Percentiles rank a stretch among this genome's conserved stretches.
Evolutionary conservation across 2,888 invertebrate species (phyloP).

Genomic region (Drosophila flavopinicola): DNA sequence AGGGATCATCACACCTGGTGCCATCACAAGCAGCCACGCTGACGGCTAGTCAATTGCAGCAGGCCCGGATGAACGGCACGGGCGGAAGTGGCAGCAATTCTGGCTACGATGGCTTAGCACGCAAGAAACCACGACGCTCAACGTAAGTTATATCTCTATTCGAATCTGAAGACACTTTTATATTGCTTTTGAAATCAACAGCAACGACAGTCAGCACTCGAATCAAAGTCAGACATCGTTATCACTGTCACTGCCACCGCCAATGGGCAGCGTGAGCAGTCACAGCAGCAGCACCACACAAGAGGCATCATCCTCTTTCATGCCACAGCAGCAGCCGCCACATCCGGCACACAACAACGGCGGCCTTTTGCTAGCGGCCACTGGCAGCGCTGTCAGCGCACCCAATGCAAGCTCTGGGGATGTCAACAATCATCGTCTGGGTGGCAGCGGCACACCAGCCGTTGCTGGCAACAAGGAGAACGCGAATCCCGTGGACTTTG

Average conservation of each 20-base stretch:
- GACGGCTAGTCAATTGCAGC: constrained; percentile 40
- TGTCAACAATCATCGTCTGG: constrained; percentile 59
- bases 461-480: constrained; percentile 82
- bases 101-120: constrained; percentile 87
- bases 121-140: constrained; percentile 97
- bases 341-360: constrained; percentile 56
- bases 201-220: constrained; percentile 83
- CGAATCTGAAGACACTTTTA: neutral
- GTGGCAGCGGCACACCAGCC: constrained; percentile 47
- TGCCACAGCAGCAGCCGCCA: constrained; percentile 44
- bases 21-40: constrained; percentile 52
- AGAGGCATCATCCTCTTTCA: constrained; percentile 23
- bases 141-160: constrained; percentile 86
- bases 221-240: constrained; percentile 81
- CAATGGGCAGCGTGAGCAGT: constrained; percentile 55
- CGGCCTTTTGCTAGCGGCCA: constrained; percentile 57
- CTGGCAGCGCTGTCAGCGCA: constrained; percentile 20
- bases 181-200: constrained; percentile 18
- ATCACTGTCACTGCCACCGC: constrained; percentile 76
- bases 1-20: constrained; percentile 50
- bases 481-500: constrained; percentile 83
- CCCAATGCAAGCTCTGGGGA: constrained; percentile 42
- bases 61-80: constrained; percentile 81
- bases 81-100: constrained; percentile 27
- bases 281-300: constrained; percentile 47